Evolutionary conservation across 1,140 invertebrate species (phyloP), one percentile per base, ranked within the genome.

Genomic region (Stegodyphus dumicola): DNA sequence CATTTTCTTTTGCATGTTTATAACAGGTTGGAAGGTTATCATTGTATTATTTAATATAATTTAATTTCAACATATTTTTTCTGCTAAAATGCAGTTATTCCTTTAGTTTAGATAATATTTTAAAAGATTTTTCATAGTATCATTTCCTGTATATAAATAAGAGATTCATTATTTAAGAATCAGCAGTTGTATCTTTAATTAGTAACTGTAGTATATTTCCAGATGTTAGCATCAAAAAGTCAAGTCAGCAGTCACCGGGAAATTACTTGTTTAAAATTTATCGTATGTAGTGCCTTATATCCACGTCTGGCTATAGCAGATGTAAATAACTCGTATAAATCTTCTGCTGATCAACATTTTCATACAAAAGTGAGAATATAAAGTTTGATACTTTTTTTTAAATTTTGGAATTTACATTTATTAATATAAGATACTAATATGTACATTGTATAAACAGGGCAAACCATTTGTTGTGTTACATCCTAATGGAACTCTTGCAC

Each of bases 391-490:
- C 1, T 60, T 10, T 60, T 7, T 10, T 60, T 60, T 60, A 10
- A 10, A 10, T 15, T 60, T 9, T 60, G 2, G 15, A 10, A 60
- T 15, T 60, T 15, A 10, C 56, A 10, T 15, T 60, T 15, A 60
- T 60, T 9, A 10, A 60, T 60, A 60, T 60, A 60, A 33, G 4
- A 60, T 60, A 5, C 56, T 2, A 11, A 60, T 60, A 11, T 60
- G 2, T 11, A 11, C 4, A 60, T 60, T 60, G 2, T 81, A 9
- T 77, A 71, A 49, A 56, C 10, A 87, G 87, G 81, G 75, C 48
- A 99, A 99, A 90, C 95, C 95, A 1, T 99, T 96, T 89, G 93
- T 98, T 5, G 94, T 95, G 71, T 92, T 99, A 3, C 97, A 99
- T 90, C 97, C 97, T 0, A 96, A 95, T 88, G 94, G 96, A 80